Evolutionary conservation across 2,888 invertebrate species (phyloP), one percentile per base, ranked within the genome.

Genomic region (Polymixis lichenea): DNA sequence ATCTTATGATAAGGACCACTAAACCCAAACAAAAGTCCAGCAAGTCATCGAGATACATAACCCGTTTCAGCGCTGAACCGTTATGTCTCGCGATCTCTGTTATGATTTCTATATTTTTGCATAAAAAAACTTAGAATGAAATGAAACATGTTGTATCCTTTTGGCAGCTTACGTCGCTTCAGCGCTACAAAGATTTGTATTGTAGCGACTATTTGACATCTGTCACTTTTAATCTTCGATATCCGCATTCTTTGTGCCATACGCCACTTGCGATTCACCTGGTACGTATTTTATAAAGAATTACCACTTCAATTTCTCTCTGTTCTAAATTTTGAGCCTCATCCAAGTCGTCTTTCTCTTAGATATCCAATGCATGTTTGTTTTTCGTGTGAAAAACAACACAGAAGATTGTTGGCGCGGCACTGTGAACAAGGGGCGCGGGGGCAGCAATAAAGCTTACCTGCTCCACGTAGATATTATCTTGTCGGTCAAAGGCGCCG

Each of bases 401-500:
- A 93, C 92, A 89, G 86, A 89, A 76, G 62, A 82, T 85, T 78
- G 89, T 88, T 89, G 88, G 91, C 89, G 89, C 88, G 78, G 85
- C 85, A 88, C 88, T 86, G 90, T 87, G 87, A 88, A 77, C 86
- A 85, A 80, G 87, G 86, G 87, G 85, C 82, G 83, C 84, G 88
- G 87, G 88, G 83, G 92, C 90, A 91, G 92, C 91, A 93, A 95
- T 95, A 95, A 95, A 94, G 93, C 94, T 94, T 96, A 96, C 96
- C 96, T 96, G 96, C 93, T 90, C 93, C 93, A 93, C 62, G 73
- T 94, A 95, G 96, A 96, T 96, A 93, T 95, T 96, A 96, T 96
- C 96, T 95, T 86, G 80, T 88, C 93, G 91, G 93, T 95, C 96
- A 96, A 96, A 96, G 95, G 92, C 94, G 94, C 96, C 96, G 95